Evolutionary conservation across 2,797 vertebrate genomes (phyloP).

Genomic region (Chloroceryle amazona): DNA sequence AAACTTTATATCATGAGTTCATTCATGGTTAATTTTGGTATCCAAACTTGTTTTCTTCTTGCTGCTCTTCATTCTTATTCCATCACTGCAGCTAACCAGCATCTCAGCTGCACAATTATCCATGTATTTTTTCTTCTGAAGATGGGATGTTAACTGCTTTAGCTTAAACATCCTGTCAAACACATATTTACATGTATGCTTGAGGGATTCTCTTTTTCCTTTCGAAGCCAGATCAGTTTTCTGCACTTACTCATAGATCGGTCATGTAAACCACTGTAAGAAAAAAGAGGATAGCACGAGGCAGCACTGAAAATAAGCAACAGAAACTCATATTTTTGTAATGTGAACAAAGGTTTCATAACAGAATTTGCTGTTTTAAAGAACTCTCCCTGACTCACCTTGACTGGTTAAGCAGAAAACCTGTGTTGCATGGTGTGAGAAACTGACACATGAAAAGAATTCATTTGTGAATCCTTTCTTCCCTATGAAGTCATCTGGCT

Average conservation of each 20-base stretch:
- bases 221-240: neutral
- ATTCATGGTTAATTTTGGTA: neutral
- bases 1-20: neutral
- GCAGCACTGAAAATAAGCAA: neutral
- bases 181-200: neutral
- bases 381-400: neutral
- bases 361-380: neutral
- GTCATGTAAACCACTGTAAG: neutral
- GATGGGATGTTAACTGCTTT: neutral
- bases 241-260: neutral
- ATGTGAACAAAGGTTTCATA: neutral
- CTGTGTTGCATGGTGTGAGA: neutral
- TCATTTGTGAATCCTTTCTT: neutral
- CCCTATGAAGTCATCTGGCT: neutral
- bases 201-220: neutral
- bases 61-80: neutral
- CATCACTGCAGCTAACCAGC: neutral
- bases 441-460: accelerated
- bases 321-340: neutral
- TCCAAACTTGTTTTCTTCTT: neutral
- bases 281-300: neutral
- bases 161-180: neutral
- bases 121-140: neutral
- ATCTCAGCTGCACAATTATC: neutral
- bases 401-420: neutral